Base-by-base conservation (phyloP, 2,797 vertebrate species). In the Steatocranus sp. region DNA sequence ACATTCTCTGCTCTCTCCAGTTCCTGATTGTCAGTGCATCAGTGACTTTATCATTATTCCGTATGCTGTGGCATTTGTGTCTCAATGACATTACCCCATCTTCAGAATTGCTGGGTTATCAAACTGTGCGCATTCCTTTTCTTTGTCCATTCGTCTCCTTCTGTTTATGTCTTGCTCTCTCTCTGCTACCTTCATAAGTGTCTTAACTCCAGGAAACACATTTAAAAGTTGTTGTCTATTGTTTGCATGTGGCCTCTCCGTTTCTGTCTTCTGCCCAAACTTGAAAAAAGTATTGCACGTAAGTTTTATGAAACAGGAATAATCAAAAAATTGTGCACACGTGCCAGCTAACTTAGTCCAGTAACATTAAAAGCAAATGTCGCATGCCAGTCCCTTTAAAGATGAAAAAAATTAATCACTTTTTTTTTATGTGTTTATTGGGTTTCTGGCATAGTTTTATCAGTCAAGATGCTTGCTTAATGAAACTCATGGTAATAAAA, bases 181-280 rank as follows among this genome's bases (percentile, higher is more conserved):
- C 30, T 36, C 82, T 7, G 49, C 41, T 27, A 43, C 43, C 17
- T 46, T 27, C n/a, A 75, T 27, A 75, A 86, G 74, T 70, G 75
- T 73, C 30, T 32, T 84, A 76, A 83, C 56, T 84, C 9, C n/a
- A 63, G 82, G 17, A 90, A 85, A 82, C 78, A 41, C 11, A 82
- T 84, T 76, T 87, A 81, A 90, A 90, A 86, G 90, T 82, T 87
- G 78, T 85, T 92, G 76, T 80, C 79, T 66, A 54, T 43, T 88
- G 58, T 87, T 88, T 80, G 70, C 89, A 86, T 76, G 83, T 9
- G 15, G 49, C 81, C 34, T 79, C 30, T 81, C 74, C 66, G 8
- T 82, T 84, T 38, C 38, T 56, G 73, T 77, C 58, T 77, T 51
- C 25, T 76, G 76, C 56, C 41, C 46, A 58, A 10, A 86, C 81